Evolutionary conservation across 1,140 invertebrate genomes (phyloP).

Genomic region (Neodiprion pinetum): DNA sequence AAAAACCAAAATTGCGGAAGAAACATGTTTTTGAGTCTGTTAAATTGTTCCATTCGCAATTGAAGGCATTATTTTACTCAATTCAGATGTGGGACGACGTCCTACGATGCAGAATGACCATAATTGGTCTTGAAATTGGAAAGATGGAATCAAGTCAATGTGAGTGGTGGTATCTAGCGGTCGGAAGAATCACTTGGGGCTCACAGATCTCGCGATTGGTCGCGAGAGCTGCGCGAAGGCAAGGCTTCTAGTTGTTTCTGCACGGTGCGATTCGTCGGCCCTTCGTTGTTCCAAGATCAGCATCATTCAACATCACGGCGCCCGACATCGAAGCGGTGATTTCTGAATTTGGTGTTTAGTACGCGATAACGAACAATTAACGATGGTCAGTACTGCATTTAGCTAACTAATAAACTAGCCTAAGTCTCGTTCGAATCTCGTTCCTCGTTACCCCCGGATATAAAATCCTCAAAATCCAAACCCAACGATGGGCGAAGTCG

Average conservation of each 20-base stretch:
- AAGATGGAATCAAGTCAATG: neutral
- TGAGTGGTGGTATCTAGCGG: neutral
- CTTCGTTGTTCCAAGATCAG: neutral
- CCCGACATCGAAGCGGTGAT: neutral
- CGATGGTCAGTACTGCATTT: neutral
- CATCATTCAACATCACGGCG: neutral
- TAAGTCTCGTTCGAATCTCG: neutral
- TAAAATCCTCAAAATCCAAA: neutral
- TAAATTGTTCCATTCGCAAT: too few relatives aligned
- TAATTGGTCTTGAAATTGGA: slow-evolving; percentile 1
- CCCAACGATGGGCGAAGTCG: neutral
- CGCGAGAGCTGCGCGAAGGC: neutral
- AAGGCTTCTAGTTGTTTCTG: slow-evolving; percentile 5
- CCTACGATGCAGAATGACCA: neutral
- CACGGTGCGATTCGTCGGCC: neutral
- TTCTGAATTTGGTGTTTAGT: neutral
- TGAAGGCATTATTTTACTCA: too few relatives aligned
- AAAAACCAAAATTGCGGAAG: too few relatives aligned
- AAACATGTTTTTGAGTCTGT: too few relatives aligned
- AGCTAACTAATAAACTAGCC: neutral
- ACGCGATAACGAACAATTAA: neutral
- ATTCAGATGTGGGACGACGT: too few relatives aligned
- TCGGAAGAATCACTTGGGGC: neutral
- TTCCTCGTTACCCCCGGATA: neutral
- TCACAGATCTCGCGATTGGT: neutral